Evolutionary conservation across 2,888 invertebrate genomes (phyloP).

Genomic region (Limulus polyphemus): DNA sequence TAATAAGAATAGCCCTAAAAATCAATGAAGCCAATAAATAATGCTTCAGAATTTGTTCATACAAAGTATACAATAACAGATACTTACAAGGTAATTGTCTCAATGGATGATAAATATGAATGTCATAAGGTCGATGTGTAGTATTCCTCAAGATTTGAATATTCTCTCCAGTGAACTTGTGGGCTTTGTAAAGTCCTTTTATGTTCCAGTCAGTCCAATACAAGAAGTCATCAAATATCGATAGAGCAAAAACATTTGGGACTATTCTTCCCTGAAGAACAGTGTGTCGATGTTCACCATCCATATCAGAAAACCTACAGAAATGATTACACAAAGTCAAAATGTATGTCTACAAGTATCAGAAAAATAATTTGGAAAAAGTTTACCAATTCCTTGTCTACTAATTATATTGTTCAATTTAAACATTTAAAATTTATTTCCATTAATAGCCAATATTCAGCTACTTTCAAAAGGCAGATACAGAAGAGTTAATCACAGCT

Average conservation of each 20-base stretch:
- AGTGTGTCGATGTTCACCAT: constrained; percentile 72
- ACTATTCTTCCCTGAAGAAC: constrained; percentile 64
- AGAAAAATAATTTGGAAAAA: too few relatives aligned
- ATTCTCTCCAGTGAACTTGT: constrained; percentile 68
- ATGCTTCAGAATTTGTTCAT: background rate
- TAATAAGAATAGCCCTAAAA: too few relatives aligned
- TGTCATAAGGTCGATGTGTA: constrained; percentile 87
- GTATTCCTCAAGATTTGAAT: constrained; percentile 66
- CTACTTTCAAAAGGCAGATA: too few relatives aligned
- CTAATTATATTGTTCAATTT: too few relatives aligned
- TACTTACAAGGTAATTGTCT: constrained; percentile 56
- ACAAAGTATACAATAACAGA: background rate
- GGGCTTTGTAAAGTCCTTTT: constrained; percentile 76
- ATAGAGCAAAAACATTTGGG: constrained; percentile 90
- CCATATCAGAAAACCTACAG: constrained; percentile 62
- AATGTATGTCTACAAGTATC: too few relatives aligned
- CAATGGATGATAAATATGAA: constrained; percentile 80
- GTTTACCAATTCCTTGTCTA: too few relatives aligned
- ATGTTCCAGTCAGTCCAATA: constrained; percentile 99
- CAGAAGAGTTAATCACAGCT: too few relatives aligned
- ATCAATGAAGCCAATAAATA: too few relatives aligned
- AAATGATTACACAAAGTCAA: too few relatives aligned
- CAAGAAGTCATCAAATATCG: constrained; percentile 75
- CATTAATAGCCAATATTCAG: too few relatives aligned
- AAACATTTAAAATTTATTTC: too few relatives aligned